A percentile compares a stretch with the other conserved stretches of the same genome.
Evolutionary conservation across 2,797 vertebrate species (phyloP).

Genomic region (Lepus oiostolus): DNA sequence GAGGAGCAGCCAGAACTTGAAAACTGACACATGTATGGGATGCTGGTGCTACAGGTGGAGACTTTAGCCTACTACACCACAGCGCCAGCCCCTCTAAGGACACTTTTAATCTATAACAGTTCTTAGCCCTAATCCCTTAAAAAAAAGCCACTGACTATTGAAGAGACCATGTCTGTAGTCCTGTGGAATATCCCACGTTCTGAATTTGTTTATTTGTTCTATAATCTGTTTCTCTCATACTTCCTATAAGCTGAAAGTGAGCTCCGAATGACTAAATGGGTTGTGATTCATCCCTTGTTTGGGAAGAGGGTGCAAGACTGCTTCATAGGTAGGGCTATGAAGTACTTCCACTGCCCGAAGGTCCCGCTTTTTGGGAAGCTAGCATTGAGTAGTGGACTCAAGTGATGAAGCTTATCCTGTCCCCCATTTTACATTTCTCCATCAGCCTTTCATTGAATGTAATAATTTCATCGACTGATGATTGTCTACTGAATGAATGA

Average conservation of each 20-base stretch:
- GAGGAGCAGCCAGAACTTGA: too few relatives aligned
- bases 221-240: background rate
- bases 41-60: too few relatives aligned
- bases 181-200: background rate
- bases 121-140: background rate
- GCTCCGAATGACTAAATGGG: slow-evolving; percentile 2
- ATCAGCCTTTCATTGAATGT: background rate
- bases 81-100: background rate
- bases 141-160: background rate
- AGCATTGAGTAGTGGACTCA: background rate
- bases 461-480: slow-evolving; percentile 28
- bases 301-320: background rate
- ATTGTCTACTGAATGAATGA: slow-evolving; percentile 29
- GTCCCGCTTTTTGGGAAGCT: background rate
- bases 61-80: too few relatives aligned
- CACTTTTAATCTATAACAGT: background rate
- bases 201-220: slow-evolving; percentile 29
- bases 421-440: slow-evolving; percentile 7
- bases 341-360: background rate
- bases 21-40: too few relatives aligned
- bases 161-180: background rate
- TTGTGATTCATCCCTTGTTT: background rate
- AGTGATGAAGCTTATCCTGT: background rate
- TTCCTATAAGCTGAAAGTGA: slow-evolving; percentile 4
- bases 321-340: background rate